phyloP scores from a whole-genome alignment of 2,888 invertebrate species.

The Rugalucina vietnamica region DNA sequence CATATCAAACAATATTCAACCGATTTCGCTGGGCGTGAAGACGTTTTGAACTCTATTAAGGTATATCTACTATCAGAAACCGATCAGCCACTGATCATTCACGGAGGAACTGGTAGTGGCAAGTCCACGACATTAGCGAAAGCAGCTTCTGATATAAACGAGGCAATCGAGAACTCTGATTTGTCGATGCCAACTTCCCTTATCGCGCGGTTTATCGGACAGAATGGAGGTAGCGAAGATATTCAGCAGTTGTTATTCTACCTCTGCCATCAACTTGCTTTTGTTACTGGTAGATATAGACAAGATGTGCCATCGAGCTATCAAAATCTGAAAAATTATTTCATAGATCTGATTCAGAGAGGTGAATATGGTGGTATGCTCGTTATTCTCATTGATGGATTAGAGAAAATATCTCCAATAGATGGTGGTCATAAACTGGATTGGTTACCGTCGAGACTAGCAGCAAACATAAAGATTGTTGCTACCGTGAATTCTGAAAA shows the following conservation, averaged over 20 bases:
- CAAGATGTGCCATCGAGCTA: conserved; percentile 70
- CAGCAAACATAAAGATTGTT: conserved; percentile 74
- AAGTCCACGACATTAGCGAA: conserved; percentile 78
- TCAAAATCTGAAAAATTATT: conserved; percentile 69
- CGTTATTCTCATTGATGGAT: conserved; percentile 74
- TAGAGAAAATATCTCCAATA: conserved; percentile 71
- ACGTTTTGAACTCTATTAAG: conserved; percentile 66
- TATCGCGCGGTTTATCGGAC: conserved; percentile 74
- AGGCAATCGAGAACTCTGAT: conserved; percentile 57
- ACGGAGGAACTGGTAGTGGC: conserved; percentile 75
- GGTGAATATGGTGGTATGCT: conserved; percentile 74
- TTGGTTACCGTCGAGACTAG: conserved; percentile 77
- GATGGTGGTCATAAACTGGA: conserved; percentile 75
- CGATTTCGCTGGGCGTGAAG: conserved; percentile 70
- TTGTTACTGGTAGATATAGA: conserved; percentile 63
- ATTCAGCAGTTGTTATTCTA: conserved; percentile 70
- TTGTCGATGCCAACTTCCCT: conserved; percentile 66
- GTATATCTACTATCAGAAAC: conserved; percentile 72
- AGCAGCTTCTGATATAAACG: conserved; percentile 66
- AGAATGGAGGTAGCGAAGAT: conserved; percentile 68
- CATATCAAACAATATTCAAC: conserved; percentile 54
- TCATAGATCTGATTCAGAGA: conserved; percentile 70
- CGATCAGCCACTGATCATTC: conserved; percentile 74
- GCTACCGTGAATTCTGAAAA: conserved; percentile 72
- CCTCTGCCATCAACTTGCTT: conserved; percentile 75